Evolutionary conservation across 2,113 vertebrate genomes (phyloP).

Genomic region (Chitala chitala): DNA sequence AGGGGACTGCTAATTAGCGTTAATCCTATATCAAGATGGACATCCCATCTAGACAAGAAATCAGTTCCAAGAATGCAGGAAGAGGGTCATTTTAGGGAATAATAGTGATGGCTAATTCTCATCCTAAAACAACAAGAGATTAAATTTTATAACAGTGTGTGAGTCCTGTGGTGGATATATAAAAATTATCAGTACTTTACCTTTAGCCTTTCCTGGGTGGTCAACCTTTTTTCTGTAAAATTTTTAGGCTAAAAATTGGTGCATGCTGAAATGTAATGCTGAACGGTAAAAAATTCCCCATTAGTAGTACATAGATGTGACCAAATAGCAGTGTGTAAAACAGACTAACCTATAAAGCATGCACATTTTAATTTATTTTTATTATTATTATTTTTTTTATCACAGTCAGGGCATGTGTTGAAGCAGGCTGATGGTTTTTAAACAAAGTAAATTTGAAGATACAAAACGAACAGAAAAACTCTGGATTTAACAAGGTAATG

Average conservation of each 20-base stretch:
- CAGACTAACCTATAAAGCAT: constrained; percentile 32
- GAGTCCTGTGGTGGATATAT: constrained; percentile 36
- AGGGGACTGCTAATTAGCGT: background rate
- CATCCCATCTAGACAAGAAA: background rate
- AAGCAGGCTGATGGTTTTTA: constrained; percentile 39
- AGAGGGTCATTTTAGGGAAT: too few species aligned
- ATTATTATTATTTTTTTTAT: too few species aligned
- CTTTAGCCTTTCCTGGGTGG: background rate
- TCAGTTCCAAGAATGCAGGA: background rate
- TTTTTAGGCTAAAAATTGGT: constrained; percentile 38
- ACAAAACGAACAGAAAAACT: background rate
- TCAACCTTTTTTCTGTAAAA: background rate
- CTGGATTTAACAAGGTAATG: background rate
- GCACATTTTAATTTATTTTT: too few species aligned
- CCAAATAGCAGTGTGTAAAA: constrained; percentile 43
- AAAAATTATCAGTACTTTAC: background rate
- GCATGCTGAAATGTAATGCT: constrained; percentile 50
- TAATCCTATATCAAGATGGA: background rate
- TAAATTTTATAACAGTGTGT: too few species aligned
- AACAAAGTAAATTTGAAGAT: constrained; percentile 26
- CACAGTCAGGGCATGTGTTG: constrained; percentile 2
- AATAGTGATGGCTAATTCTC: too few species aligned
- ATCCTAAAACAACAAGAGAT: too few species aligned
- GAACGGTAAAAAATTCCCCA: constrained; percentile 60
- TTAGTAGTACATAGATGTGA: constrained; percentile 52